phyloP scores from a whole-genome alignment of 2,797 vertebrate genomes.

The Scolopax rusticola region DNA sequence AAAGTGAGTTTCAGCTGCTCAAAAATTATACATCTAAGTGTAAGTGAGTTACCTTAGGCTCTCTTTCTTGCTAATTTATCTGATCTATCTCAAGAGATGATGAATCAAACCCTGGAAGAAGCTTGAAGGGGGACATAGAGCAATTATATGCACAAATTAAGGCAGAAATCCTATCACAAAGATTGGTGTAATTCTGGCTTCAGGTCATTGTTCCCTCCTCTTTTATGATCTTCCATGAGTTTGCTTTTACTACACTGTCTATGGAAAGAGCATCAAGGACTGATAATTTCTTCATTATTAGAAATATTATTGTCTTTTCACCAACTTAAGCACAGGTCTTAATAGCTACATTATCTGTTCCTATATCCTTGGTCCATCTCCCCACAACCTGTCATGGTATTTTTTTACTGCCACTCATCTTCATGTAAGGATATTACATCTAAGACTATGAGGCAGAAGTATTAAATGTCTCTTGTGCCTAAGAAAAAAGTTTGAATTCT shows the following conservation, averaged over 20 bases:
- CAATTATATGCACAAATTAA: conserved; percentile 33
- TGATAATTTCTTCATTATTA: background rate
- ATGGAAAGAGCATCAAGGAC: background rate
- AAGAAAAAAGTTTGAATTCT: background rate
- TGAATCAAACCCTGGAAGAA: conserved; percentile 23
- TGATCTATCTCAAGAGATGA: background rate
- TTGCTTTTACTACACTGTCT: background rate
- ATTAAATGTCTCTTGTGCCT: background rate
- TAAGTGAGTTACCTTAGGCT: background rate
- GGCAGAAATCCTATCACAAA: background rate
- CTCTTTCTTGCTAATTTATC: conserved; percentile 27
- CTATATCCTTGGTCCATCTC: background rate
- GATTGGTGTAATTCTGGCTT: background rate
- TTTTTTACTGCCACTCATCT: background rate
- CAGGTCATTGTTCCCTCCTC: background rate
- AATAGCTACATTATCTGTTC: background rate
- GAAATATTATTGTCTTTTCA: background rate
- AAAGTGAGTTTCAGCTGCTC: background rate
- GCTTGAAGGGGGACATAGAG: background rate
- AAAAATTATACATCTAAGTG: conserved; percentile 12
- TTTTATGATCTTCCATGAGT: background rate
- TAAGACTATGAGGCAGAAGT: background rate
- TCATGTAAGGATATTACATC: background rate
- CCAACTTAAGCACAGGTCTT: background rate
- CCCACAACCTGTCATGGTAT: background rate